Percentiles rank a stretch among this genome's conserved stretches.
Conservation (phyloP, 2,113 vertebrate species). For the Ceyx margarethae region DNA sequence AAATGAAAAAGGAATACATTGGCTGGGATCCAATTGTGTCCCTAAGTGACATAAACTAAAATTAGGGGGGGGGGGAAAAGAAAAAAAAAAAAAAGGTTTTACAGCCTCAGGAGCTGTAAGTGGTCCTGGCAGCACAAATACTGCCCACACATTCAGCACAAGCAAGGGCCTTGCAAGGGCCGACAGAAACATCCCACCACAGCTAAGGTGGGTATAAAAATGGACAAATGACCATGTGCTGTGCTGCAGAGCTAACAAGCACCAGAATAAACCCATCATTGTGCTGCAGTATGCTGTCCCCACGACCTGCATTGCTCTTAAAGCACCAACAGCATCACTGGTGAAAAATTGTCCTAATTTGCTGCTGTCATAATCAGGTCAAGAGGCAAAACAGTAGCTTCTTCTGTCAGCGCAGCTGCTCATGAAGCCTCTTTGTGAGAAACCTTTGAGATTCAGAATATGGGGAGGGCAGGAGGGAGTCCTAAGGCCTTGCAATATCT, state of each 20-base stretch:
- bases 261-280: background rate
- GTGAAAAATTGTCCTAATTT: slow-evolving; percentile 44
- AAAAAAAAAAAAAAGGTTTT: accelerated
- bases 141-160: background rate
- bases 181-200: background rate
- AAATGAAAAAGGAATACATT: background rate
- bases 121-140: background rate
- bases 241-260: background rate
- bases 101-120: background rate
- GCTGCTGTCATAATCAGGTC: slow-evolving; percentile 2
- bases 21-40: background rate
- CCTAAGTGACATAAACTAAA: background rate
- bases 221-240: accelerated
- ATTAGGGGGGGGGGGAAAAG: background rate
- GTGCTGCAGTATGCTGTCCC: background rate
- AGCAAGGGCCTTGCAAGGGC: background rate
- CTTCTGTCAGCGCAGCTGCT: background rate
- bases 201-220: accelerated
- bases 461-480: background rate
- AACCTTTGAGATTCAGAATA: background rate
- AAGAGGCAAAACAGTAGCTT: background rate
- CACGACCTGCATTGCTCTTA: background rate
- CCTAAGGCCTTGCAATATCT: background rate
- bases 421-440: background rate
- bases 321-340: background rate